Conservation (phyloP, 2,888 invertebrate genomes). For the Sisyra terminalis region DNA sequence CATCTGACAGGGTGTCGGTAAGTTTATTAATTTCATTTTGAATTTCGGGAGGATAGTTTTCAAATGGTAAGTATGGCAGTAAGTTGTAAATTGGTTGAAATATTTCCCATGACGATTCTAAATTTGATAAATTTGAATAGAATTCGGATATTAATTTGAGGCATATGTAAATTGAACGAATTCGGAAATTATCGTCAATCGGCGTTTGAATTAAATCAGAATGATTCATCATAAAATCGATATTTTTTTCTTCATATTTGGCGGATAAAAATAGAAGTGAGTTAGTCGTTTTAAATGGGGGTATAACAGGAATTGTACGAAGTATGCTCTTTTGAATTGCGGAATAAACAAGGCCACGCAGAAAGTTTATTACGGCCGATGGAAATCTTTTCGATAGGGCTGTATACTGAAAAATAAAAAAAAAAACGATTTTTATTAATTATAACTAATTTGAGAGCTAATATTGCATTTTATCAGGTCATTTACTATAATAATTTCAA, state of each 20-base stretch:
- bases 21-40: slow-evolving; percentile 28
- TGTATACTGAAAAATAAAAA: slow-evolving; percentile 41
- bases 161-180: slow-evolving; percentile 36
- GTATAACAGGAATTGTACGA: slow-evolving; percentile 42
- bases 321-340: slow-evolving; percentile 43
- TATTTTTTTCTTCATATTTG: slow-evolving; percentile 25
- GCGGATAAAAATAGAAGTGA: slow-evolving; percentile 39
- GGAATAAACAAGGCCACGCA: slow-evolving; percentile 58
- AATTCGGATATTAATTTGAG: slow-evolving; percentile 41
- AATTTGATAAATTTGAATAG: slow-evolving; percentile 29
- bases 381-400: slow-evolving; percentile 61
- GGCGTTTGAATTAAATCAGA: slow-evolving; percentile 35
- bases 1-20: slow-evolving; percentile 30
- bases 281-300: slow-evolving; percentile 45
- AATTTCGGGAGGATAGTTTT: slow-evolving; percentile 44
- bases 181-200: slow-evolving; percentile 45
- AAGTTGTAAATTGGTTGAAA: slow-evolving; percentile 38
- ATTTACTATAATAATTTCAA: too few relatives aligned
- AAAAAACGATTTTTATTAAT: too few relatives aligned
- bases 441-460: too few relatives aligned
- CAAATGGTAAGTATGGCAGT: slow-evolving; percentile 35
- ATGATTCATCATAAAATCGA: slow-evolving; percentile 30
- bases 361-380: slow-evolving; percentile 65
- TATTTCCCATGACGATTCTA: slow-evolving; percentile 23
- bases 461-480: too few relatives aligned